A percentile compares a stretch with the other conserved stretches of the same genome.
phyloP scores from a whole-genome alignment of 2,113 vertebrate species.

The Microcebus griseorufus region DNA sequence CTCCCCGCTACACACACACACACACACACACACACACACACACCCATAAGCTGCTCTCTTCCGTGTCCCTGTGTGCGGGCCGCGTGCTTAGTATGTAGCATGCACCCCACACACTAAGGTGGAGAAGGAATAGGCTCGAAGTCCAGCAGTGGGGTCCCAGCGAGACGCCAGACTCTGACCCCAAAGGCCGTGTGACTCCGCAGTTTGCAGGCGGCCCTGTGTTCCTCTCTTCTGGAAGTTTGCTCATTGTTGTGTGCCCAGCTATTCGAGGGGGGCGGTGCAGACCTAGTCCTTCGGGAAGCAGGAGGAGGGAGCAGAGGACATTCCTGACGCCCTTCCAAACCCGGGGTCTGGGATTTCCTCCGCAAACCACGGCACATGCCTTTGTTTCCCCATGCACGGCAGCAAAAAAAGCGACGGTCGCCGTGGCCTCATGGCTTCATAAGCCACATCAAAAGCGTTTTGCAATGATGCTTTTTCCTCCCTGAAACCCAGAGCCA shows the following conservation, averaged over 20 bases:
- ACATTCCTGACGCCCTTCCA: background rate
- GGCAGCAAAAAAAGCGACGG: background rate
- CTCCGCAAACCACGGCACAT: background rate
- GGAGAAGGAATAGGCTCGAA: background rate
- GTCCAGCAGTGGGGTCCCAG: background rate
- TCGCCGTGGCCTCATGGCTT: background rate
- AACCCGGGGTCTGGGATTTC: background rate
- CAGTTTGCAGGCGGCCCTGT: no score
- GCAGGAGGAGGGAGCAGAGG: background rate
- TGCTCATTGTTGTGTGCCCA: background rate
- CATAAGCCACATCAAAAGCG: slow-evolving; percentile 44
- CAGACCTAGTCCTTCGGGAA: background rate
- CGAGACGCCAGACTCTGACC: background rate
- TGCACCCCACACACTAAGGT: background rate
- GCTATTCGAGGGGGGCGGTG: background rate
- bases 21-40: no score
- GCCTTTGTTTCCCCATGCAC: background rate
- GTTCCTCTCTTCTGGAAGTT: background rate
- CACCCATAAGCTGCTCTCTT: background rate
- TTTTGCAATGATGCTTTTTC: background rate
- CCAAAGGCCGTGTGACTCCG: accelerated
- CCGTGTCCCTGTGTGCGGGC: no score
- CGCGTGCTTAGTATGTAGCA: accelerated
- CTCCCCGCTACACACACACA: no score
- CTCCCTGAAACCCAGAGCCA: slow-evolving; percentile 24